Evolutionary conservation across 2,113 vertebrate genomes (phyloP).

Genomic region (Hypocryptadius cinnamomeus): DNA sequence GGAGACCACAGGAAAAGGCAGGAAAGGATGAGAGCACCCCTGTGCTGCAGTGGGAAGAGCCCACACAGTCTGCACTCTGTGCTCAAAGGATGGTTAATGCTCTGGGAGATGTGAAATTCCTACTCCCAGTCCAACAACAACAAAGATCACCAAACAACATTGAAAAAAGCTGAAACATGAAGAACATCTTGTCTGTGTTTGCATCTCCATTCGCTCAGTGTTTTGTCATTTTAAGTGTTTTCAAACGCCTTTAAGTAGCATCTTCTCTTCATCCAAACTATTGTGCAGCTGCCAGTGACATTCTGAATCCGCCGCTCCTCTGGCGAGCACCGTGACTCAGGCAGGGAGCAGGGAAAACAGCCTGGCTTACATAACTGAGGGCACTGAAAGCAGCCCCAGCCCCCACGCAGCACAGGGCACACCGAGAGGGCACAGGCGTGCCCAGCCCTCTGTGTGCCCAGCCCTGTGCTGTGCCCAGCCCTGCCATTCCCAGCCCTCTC

Average conservation of each 20-base stretch:
- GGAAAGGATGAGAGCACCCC: neutral
- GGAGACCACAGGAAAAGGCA: neutral
- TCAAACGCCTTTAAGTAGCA: constrained; percentile 26
- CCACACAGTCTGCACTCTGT: neutral
- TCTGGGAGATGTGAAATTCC: neutral
- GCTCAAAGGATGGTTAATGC: neutral
- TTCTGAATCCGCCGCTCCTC: neutral
- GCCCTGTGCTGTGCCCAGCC: no score
- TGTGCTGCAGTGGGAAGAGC: neutral
- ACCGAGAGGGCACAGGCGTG: rapidly evolving
- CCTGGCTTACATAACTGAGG: neutral
- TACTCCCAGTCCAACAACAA: neutral
- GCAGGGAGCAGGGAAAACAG: neutral
- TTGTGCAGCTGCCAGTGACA: constrained; percentile 36
- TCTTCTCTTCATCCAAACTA: constrained; percentile 31
- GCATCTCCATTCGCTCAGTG: neutral
- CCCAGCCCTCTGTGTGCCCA: no score
- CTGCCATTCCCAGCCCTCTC: no score
- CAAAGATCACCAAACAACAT: neutral
- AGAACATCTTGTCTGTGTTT: constrained; percentile 37
- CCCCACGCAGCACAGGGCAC: neutral
- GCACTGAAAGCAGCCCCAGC: neutral
- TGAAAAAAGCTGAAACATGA: constrained; percentile 9
- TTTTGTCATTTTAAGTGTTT: constrained; percentile 52
- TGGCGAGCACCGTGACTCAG: neutral